Evolutionary conservation across 2,797 vertebrate genomes (phyloP).

Genomic region (Hapalemur alaotrensis): DNA sequence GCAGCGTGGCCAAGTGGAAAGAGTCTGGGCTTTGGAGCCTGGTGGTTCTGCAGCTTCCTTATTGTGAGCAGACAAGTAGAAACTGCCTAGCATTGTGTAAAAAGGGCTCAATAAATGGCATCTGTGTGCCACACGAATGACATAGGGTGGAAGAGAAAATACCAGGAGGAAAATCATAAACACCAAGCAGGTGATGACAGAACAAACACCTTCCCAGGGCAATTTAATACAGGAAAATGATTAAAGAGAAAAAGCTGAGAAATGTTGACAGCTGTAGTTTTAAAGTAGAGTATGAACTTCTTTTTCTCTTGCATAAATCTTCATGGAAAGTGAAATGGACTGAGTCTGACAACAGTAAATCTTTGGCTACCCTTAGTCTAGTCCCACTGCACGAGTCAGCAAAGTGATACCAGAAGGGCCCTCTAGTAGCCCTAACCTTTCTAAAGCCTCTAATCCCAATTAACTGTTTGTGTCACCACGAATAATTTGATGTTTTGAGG

Average conservation of each 20-base stretch:
- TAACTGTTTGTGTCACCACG: neutral
- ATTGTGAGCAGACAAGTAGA: neutral
- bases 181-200: neutral
- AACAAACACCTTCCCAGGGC: neutral
- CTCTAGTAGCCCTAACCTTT: neutral
- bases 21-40: neutral
- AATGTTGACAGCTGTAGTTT: neutral
- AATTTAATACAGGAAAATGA: neutral
- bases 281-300: neutral
- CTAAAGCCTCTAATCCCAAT: neutral
- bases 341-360: neutral
- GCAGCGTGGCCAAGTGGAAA: neutral
- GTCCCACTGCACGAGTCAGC: neutral
- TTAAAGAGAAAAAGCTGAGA: neutral
- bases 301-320: neutral
- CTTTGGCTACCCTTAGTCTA: neutral
- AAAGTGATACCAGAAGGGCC: neutral
- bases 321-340: neutral
- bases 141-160: neutral
- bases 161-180: neutral
- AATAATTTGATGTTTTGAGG: neutral
- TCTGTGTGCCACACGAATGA: neutral
- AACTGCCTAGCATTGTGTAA: neutral
- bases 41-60: neutral
- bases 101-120: neutral